These are phyloP conservation scores for Zaprionus vittiger DNA, from an alignment of 1,140 invertebrate species.

Conservation along the genomic window DNA sequence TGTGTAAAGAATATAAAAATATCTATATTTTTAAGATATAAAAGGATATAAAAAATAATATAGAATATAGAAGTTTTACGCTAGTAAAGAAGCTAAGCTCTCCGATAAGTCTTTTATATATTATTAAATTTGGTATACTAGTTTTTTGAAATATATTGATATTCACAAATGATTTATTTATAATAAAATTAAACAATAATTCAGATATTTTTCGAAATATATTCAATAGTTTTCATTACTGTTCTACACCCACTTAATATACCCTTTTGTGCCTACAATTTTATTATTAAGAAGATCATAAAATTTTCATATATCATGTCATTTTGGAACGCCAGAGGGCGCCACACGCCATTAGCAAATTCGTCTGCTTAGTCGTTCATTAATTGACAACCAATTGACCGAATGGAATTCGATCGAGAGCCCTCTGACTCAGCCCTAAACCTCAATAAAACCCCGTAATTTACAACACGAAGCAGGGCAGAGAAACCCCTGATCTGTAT, in stretches of 20 bases:
- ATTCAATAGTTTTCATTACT: too few relatives aligned
- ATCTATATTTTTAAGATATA: too few relatives aligned
- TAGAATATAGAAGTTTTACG: too few relatives aligned
- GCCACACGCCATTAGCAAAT: slow-evolving; percentile 20
- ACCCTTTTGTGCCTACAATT: not conserved
- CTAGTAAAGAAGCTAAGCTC: too few relatives aligned
- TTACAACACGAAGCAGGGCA: slow-evolving; percentile 48
- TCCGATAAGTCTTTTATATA: too few relatives aligned
- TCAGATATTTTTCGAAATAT: too few relatives aligned
- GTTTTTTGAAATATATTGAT: too few relatives aligned
- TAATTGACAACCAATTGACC: slow-evolving; percentile 31
- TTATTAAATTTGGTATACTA: too few relatives aligned
- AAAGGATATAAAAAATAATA: too few relatives aligned
- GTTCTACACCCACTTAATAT: not conserved
- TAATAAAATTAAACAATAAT: too few relatives aligned
- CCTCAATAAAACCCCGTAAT: slow-evolving; percentile 59
- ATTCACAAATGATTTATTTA: too few relatives aligned
- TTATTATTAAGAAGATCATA: not conserved
- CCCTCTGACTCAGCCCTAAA: slow-evolving; percentile 32
- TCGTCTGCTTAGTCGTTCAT: slow-evolving; percentile 17
- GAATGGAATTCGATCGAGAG: slow-evolving; percentile 27
- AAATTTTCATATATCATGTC: slow-evolving; percentile 2
- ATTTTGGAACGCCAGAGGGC: slow-evolving; percentile 28
- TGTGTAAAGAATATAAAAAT: too few relatives aligned
- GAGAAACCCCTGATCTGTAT: not conserved